Base-by-base conservation (phyloP, 2,888 invertebrate species). In the Ypsolopha scabrella region DNA sequence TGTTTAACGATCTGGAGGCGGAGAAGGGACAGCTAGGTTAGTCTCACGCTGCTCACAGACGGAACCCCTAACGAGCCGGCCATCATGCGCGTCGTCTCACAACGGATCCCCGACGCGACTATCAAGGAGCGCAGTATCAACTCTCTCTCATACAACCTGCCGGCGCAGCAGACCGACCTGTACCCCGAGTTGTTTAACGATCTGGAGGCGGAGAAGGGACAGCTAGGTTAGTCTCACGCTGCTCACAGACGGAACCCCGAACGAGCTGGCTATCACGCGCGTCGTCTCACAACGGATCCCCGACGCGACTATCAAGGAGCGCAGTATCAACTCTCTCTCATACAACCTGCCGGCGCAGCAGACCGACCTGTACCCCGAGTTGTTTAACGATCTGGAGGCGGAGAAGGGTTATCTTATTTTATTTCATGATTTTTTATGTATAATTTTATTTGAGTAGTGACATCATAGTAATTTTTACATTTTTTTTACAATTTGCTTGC, bases 1-100 rank as follows among this genome's bases (percentile, higher is more conserved):
- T 94, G 54, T 89, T 96, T 64, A 70, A 85, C 3, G 67, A 76
- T 1, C 67, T 97, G 41, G 95, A 96, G 70, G 53, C 58, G 0
- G 70, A 81, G 10, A 89, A 88, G 58, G 67, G 75, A 0, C 66
- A 80, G 6, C 77, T 95, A n/a, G 91, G 91, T 0, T 24, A 24
- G 92, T 48, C 75, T 94, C 48, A 87, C 90, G 0, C 77, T 93
- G 51, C 89, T 90, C 1, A 89, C 80, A 0, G 57, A 58, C 34
- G 73, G 69, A 0, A 0, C 47, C 0, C 77, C 78, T 0, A 61
- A 67, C 6, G 73, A 71, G 43, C 13, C 43, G 0, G 64, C 57
- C 0, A 67, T 82, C 39, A 65, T 73, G 0, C 1, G 45, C 0
- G 55, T 59, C 0, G 65, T 83, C 24, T 57, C 55, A 8, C 48